Conservation (phyloP, 2,888 invertebrate genomes). For the Latrodectus hesperus region DNA sequence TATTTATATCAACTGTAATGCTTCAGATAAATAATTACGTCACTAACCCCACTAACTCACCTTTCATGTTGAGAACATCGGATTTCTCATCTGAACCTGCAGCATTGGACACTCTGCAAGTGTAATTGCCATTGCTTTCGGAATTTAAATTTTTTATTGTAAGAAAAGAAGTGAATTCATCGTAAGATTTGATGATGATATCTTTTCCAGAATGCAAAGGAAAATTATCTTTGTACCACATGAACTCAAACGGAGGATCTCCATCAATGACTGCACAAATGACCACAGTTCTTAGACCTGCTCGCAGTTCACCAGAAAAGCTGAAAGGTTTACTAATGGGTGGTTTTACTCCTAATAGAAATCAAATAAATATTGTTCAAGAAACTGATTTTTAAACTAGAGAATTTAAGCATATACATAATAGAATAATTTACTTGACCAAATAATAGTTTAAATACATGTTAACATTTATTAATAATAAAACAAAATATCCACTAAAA, state of each 20-base stretch:
- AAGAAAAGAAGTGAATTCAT: conserved; percentile 25
- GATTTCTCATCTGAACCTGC: conserved; percentile 3
- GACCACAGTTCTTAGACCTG: conserved; percentile 30
- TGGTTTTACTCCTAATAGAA: not conserved
- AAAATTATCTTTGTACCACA: conserved; percentile 64
- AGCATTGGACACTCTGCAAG: not conserved
- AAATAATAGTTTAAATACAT: no score
- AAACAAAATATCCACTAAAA: no score
- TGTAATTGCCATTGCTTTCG: conserved; percentile 22
- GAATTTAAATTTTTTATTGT: conserved; percentile 3
- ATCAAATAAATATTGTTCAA: no score
- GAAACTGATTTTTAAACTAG: no score
- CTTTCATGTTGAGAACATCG: conserved; percentile 12
- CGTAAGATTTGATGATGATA: not conserved
- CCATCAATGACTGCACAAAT: conserved; percentile 65
- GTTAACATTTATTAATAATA: no score
- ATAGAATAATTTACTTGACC: no score
- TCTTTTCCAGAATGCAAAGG: not conserved
- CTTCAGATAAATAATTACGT: no score
- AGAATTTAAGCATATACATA: no score
- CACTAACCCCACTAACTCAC: not conserved
- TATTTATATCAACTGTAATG: no score
- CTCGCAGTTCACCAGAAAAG: conserved; percentile 22
- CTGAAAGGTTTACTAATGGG: conserved; percentile 41
- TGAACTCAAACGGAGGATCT: conserved; percentile 62